Conservation (phyloP, 2,113 vertebrate species). For the Pteropus alecto region DNA sequence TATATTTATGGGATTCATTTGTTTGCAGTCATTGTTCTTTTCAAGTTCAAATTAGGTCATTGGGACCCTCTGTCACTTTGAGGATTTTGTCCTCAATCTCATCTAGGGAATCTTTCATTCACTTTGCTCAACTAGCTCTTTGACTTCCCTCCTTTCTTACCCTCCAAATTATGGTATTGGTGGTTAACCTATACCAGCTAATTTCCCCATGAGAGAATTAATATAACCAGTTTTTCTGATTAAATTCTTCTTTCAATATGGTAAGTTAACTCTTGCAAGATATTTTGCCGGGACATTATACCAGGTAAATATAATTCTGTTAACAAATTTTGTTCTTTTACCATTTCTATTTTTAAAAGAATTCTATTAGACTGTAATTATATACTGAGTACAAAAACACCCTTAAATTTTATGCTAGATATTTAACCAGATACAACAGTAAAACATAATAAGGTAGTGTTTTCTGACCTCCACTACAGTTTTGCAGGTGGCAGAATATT, state of each 20-base stretch:
- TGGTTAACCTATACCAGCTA: neutral
- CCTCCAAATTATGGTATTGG: neutral
- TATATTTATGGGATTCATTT: neutral
- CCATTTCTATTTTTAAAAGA: neutral
- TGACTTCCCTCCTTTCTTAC: neutral
- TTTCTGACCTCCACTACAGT: constrained; percentile 76
- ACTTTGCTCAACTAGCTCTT: neutral
- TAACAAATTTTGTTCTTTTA: neutral
- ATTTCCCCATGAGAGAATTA: neutral
- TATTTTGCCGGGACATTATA: neutral
- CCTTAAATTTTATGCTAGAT: neutral
- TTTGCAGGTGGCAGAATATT: constrained; percentile 68
- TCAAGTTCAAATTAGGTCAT: neutral
- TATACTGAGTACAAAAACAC: neutral
- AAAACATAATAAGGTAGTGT: neutral
- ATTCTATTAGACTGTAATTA: neutral
- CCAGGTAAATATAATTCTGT: neutral
- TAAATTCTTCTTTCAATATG: neutral
- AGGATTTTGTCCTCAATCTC: neutral
- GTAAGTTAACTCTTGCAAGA: neutral
- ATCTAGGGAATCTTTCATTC: neutral
- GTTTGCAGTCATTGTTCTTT: neutral
- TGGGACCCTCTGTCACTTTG: neutral
- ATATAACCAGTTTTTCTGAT: neutral
- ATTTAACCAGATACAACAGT: neutral